Evolutionary conservation across 2,113 vertebrate species (phyloP), one percentile per base, ranked within the genome.

Genomic region (Cacatua alba): DNA sequence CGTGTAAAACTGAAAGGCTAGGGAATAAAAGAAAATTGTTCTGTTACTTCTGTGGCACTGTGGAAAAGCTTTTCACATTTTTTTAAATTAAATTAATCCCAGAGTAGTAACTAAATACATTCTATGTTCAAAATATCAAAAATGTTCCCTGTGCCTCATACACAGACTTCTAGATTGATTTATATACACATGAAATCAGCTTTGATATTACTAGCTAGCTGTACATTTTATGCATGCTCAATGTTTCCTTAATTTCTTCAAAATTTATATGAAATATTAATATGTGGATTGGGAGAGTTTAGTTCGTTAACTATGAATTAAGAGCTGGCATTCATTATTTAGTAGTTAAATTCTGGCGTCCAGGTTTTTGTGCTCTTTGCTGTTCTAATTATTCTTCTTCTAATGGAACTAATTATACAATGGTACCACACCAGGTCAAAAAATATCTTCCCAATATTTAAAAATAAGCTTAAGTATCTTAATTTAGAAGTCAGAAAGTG

Each of bases 231-330:
- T 94, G 82, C 41, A 74, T 44, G 8, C 25, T 89, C 17, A 76
- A 59, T 93, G 28, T 88, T 94, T 94, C 67, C 21, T 80, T 95
- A 96, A 95, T 92, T 81, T 83, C 88, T 86, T 94, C 26, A 84
- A 95, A 95, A 94, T 88, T 19, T 76, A 21, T 31, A 92, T 95
- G 48, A 95, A 97, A 85, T 94, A 92, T 94, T 95, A 62, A 96
- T 94, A 31, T 48, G 69, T 65, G 60, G 35, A 91, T 78, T 79
- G 93, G 92, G 93, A 95, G 52, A 94, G 64, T 94, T 97, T 95
- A 94, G 59, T 85, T 94, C 1, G 1, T 95, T 96, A 95, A 70
- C 77, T 90, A 51, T 94, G 96, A 95, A 96, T 94, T 96, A 95
- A 92, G 76, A 69, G 7, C 13, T 77, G 67, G 10, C 65, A 92